Base-by-base conservation (phyloP, 2,888 invertebrate genomes). In the Onthophagus sagittarius region DNA sequence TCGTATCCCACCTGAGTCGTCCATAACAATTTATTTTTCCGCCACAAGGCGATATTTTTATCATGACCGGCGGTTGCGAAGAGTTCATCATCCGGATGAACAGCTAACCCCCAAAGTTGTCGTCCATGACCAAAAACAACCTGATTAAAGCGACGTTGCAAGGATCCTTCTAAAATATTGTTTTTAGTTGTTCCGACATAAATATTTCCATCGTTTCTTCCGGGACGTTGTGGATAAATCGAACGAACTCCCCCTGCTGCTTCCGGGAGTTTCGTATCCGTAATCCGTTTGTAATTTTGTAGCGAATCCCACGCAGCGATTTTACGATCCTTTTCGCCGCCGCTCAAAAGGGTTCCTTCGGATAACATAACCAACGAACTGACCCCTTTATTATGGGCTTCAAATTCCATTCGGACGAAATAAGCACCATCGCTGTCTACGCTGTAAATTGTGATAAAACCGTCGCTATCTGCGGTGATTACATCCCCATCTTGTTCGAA, bases 1-100 rank as follows among this genome's bases (percentile, higher is more conserved):
- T 97, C 97, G 82, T 94, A 95, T 71, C 95, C 92, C 5, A 95
- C 94, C 88, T 94, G 94, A 63, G 94, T 92, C 72, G 92, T 93
- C 93, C 96, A 97, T 65, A 95, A 88, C 9, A 96, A 88, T 85
- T 94, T 94, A 83, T 95, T 95, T 75, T 94, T 92, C 75, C 94
- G 90, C 97, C 97, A 97, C 65, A 96, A 86, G 1, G 95, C 95
- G 76, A 97, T 94, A 79, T 94, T 93, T 83, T 95, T 94, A 84
- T 97, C 97, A 80, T 94, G 94, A 0, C 97, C 97, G 0, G 96
- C 96, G 0, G 97, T 95, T 0, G 96, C 95, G 82, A 96, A 96
- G 78, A 95, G 90, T 85, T 96, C 96, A 81, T 95, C 95, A 79
- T 95, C 94, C 0, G 96, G 96, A 85, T 97, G 96, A 0, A 95